Percentiles rank a stretch among this genome's conserved stretches.
Evolutionary conservation across 2,113 vertebrate genomes (phyloP).

Genomic region (Recurvirostra avosetta): DNA sequence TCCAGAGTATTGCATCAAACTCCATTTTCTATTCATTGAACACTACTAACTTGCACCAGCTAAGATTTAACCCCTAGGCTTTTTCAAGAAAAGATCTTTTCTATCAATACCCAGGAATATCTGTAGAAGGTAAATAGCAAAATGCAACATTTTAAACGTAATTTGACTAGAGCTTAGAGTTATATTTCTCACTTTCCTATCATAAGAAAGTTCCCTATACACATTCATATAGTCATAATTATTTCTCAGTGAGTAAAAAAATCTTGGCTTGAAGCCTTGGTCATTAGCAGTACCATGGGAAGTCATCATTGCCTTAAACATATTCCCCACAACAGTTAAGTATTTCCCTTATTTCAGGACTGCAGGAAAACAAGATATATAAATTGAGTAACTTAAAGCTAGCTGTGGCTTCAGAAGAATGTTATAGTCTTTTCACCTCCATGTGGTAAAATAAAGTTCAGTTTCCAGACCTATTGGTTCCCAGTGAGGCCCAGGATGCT

Average conservation of each 20-base stretch:
- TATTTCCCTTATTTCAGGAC: slow-evolving; percentile 66
- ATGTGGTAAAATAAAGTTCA: not conserved
- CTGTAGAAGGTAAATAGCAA: not conserved
- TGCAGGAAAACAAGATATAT: slow-evolving; percentile 60
- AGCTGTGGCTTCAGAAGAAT: slow-evolving; percentile 12
- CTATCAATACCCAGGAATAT: not conserved
- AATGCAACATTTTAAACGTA: not conserved
- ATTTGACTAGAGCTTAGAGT: not conserved
- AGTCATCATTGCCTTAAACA: slow-evolving; percentile 46
- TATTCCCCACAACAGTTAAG: slow-evolving; percentile 35
- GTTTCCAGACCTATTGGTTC: not conserved
- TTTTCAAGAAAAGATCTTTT: not conserved
- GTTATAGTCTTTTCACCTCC: not conserved
- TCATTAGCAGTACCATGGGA: slow-evolving; percentile 49
- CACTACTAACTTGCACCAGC: not conserved
- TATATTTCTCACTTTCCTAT: not conserved
- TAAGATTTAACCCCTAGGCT: not conserved
- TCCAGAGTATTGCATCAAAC: not conserved
- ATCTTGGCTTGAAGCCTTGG: slow-evolving; percentile 47
- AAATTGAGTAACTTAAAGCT: slow-evolving; percentile 40
- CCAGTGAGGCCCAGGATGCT: slow-evolving; percentile 24
- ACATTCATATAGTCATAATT: not conserved
- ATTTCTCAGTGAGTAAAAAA: not conserved
- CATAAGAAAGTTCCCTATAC: not conserved
- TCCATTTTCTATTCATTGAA: not conserved